Conservation (phyloP, 2,888 invertebrate species). For the Synanthedon formicaeformis region DNA sequence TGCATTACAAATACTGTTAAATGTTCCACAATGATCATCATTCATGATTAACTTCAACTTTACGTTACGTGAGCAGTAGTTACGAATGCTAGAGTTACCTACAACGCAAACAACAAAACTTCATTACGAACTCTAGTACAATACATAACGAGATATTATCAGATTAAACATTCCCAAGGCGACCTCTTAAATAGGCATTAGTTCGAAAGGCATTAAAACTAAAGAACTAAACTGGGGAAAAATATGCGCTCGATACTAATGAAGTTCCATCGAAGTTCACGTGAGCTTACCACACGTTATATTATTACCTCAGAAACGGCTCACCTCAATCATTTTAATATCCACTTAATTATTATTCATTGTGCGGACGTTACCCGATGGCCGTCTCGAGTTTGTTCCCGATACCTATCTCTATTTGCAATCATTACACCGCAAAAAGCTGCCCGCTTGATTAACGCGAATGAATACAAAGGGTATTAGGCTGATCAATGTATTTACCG, state of each 20-base stretch:
- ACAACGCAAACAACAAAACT: constrained; percentile 23
- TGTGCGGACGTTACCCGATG: constrained; percentile 17
- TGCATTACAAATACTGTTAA: no score
- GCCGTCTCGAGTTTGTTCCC: constrained; percentile 23
- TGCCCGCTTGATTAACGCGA: constrained; percentile 26
- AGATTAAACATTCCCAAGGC: constrained; percentile 30
- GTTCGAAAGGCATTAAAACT: constrained; percentile 21
- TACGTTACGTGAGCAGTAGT: background rate
- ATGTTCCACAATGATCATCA: background rate
- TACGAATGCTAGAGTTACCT: constrained; percentile 8
- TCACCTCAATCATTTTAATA: constrained; percentile 49
- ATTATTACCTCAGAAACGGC: constrained; percentile 32
- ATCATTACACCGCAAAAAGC: constrained; percentile 30
- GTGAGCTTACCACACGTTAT: constrained; percentile 43
- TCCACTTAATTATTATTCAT: constrained; percentile 47
- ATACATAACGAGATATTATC: constrained; percentile 25
- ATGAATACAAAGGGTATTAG: constrained; percentile 32
- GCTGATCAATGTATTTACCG: constrained; percentile 46
- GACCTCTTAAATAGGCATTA: constrained; percentile 16
- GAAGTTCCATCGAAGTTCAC: constrained; percentile 37
- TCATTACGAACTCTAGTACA: constrained; percentile 29
- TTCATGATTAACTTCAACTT: background rate
- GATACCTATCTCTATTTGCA: constrained; percentile 12
- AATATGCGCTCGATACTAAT: constrained; percentile 40
- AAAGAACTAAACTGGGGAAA: constrained; percentile 20